phyloP scores from a whole-genome alignment of 2,888 invertebrate genomes.

The Epistrophe eligans region DNA sequence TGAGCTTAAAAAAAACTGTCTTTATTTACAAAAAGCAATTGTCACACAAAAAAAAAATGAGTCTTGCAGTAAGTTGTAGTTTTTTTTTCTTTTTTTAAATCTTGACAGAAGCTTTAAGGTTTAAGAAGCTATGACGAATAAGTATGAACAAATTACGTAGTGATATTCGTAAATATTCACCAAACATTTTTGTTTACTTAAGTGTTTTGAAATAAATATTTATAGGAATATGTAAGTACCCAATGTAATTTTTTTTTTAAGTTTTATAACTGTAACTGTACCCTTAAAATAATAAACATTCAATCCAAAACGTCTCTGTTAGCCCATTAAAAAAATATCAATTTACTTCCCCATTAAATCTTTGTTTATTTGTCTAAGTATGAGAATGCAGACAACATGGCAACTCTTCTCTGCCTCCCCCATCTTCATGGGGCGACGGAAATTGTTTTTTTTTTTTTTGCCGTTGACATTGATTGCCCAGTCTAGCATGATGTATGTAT shows the following conservation, averaged over 20 bases:
- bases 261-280: neutral
- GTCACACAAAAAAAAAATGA: too few relatives aligned
- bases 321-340: constrained; percentile 9
- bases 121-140: too few relatives aligned
- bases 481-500: constrained; percentile 50
- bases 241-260: neutral
- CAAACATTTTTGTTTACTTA: neutral
- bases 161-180: too few relatives aligned
- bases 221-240: neutral
- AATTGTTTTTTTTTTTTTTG: neutral
- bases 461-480: constrained; percentile 61
- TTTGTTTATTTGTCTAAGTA: constrained; percentile 18
- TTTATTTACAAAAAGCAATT: too few relatives aligned
- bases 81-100: too few relatives aligned
- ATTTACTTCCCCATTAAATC: neutral
- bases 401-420: constrained; percentile 59
- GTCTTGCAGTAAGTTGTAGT: too few relatives aligned
- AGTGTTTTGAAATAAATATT: neutral
- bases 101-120: too few relatives aligned
- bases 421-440: constrained; percentile 11
- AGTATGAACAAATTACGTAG: too few relatives aligned
- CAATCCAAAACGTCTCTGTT: neutral
- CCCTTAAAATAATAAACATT: neutral
- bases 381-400: constrained; percentile 26
- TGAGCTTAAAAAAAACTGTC: too few relatives aligned